Base-by-base conservation (phyloP, 2,888 invertebrate genomes). In the Dolichopus griseipennis region DNA sequence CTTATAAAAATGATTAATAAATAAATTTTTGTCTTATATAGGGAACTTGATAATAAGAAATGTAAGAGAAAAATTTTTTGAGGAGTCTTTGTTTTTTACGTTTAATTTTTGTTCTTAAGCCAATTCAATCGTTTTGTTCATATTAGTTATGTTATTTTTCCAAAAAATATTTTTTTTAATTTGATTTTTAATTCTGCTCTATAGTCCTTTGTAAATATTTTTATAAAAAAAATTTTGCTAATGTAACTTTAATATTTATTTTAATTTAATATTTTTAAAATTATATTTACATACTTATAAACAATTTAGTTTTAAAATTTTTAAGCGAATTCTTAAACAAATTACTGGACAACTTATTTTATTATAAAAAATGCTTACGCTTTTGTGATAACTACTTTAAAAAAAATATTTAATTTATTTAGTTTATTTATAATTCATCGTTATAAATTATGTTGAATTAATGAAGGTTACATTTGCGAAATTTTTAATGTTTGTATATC, bases 41-140 rank as follows among this genome's bases (percentile, higher is more conserved):
- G 70, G 71, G 65, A 68, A 65, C 66, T 70, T 71, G 71, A 70
- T 65, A 71, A 68, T 68, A 67, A 70, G 69, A 68, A 22, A 22
- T 64, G 34, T 64, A 64, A 34, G 18, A 64, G 33, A 33, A 64
- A 63, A 52, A 52, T 52, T 52, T n/a, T 52, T 52, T 12, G 12
- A 52, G 52, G 52, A 52, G 52, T 52, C 52, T 73, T 71, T 69
- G 71, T 73, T 75, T 75, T 75, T 70, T 72, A 73, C 74, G 73
- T 73, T 75, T 72, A 73, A 72, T 74, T 73, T 70, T 72, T 15
- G 15, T 52, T 18, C n/a, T 52, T 52, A 52, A 52, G 52, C 52
- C 52, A 52, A 52, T 52, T 52, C 52, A 18, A n/a, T 52, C 52
- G 52, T 52, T 52, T 52, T 52, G 52, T 52, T 52, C 52, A 52